Evolutionary conservation across 1,140 invertebrate species (phyloP).

Genomic region (Conopomorpha cramerella): DNA sequence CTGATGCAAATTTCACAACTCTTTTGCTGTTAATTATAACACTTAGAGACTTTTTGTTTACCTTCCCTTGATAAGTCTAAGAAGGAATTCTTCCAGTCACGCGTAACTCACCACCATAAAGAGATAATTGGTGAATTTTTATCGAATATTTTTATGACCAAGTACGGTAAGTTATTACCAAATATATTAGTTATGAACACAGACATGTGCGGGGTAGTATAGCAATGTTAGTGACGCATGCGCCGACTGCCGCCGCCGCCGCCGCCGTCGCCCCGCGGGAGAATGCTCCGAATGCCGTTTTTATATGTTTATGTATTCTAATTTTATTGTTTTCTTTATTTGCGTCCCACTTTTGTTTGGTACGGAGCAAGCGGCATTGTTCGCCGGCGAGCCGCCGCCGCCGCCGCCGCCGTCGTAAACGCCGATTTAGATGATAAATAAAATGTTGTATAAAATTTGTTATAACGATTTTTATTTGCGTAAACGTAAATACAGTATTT

Average conservation of each 20-base stretch:
- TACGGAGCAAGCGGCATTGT: conserved; percentile 50
- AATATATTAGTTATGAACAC: conserved; percentile 3
- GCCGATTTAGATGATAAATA: conserved; percentile 59
- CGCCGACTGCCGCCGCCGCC: conserved; percentile 34
- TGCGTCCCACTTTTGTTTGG: conserved; percentile 59
- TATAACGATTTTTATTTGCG: too few species aligned
- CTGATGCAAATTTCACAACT: too few species aligned
- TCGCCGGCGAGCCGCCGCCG: too few species aligned
- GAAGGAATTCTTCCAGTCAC: too few species aligned
- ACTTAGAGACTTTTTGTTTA: too few species aligned
- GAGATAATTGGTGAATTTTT: too few species aligned
- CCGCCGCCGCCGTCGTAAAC: conserved; percentile 43
- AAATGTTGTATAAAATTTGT: conserved; percentile 33
- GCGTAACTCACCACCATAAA: too few species aligned
- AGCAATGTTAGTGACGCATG: too few species aligned
- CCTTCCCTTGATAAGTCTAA: too few species aligned
- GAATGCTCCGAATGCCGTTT: conserved; percentile 40
- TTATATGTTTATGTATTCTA: conserved; percentile 60
- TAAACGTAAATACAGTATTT: too few species aligned
- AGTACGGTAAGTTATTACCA: neutral
- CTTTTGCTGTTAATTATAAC: too few species aligned
- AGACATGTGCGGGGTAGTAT: conserved; percentile 21
- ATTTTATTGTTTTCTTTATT: conserved; percentile 62
- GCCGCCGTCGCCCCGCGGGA: conserved; percentile 18
- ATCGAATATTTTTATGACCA: too few species aligned